Conservation (phyloP, 92 coral and sea anemone genomes). For the Scolanthus callimorphus region DNA sequence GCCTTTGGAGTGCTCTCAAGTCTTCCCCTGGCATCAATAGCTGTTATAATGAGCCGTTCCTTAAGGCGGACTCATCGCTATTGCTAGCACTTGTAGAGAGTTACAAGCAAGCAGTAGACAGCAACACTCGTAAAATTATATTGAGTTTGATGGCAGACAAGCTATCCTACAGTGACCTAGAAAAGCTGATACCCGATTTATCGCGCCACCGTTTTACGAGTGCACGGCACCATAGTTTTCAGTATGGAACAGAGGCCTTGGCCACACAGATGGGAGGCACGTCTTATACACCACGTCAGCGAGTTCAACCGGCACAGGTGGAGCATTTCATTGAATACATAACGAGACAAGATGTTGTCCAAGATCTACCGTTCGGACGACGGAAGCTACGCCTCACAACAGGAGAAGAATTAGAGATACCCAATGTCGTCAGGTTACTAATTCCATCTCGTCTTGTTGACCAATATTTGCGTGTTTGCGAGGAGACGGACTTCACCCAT, state of each 20-base stretch:
- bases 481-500: slow-evolving; percentile 23
- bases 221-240: slow-evolving; percentile 34
- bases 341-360: slow-evolving; percentile 29
- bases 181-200: slow-evolving; percentile 22
- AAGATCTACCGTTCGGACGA: slow-evolving; percentile 51
- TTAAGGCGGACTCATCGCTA: slow-evolving; percentile 7
- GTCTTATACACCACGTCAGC: no score
- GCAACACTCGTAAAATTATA: slow-evolving; percentile 29
- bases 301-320: slow-evolving; percentile 18
- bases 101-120: slow-evolving; percentile 35
- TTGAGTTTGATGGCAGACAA: slow-evolving; percentile 33
- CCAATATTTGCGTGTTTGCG: slow-evolving; percentile 33
- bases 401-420: slow-evolving; percentile 26
- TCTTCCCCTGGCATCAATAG: slow-evolving; percentile 8
- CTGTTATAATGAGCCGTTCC: slow-evolving; percentile 1
- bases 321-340: slow-evolving; percentile 51
- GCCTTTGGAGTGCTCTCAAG: slow-evolving; percentile 17
- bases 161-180: slow-evolving; percentile 23
- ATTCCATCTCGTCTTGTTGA: slow-evolving; percentile 32
- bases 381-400: slow-evolving; percentile 19
- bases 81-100: slow-evolving; percentile 30
- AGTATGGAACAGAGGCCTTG: no score
- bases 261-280: no score
- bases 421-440: slow-evolving; percentile 37
- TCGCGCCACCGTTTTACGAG: slow-evolving; percentile 38